Evolutionary conservation across 2,888 invertebrate species (phyloP), one percentile per base, ranked within the genome.

Genomic region (Cabera pusaria): DNA sequence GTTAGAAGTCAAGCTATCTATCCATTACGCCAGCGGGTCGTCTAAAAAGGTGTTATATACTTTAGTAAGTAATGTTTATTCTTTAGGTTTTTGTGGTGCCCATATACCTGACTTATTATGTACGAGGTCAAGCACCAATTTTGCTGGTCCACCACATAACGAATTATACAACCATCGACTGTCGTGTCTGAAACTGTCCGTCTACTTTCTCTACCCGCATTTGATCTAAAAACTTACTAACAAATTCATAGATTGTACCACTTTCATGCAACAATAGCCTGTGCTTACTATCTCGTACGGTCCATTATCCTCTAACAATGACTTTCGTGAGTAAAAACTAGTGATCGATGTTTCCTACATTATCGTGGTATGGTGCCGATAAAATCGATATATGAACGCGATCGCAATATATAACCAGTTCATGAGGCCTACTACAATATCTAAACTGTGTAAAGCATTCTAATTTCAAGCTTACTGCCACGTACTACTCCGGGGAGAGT

Each of bases 271-370:
- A 26, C 17, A 31, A 21, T 34, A 11, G 18, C 6, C 25, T 35
- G 8, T 31, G 31, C 3, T 2, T 1, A 1, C 17, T 5, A 5
- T 7, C 6, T 1, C 33, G 28, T 48, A 48, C 46, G 35, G 57
- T 42, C 35, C 11, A 44, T 37, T 44, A 40, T 52, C 18, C 20
- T 40, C 23, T 28, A 37, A 37, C 31, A 33, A 33, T 22, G 22
- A 7, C 14, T 23, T 43, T 34, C 33, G 31, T 14, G 25, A 47
- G 52, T 57, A 52, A 49, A 50, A 51, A 57, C 55, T 41, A 41
- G 53, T 61, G 61, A 63, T 59, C 51, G 52, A 63, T 59, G 64
- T 61, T 56, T 59, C 52, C 64, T 53, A 47, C 1, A 40, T 44
- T 58, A 49, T 52, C 49, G 42, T 47, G 33, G 40, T 32, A 47